phyloP scores from a whole-genome alignment of 2,888 invertebrate genomes.

The Nomada ruficornis region DNA sequence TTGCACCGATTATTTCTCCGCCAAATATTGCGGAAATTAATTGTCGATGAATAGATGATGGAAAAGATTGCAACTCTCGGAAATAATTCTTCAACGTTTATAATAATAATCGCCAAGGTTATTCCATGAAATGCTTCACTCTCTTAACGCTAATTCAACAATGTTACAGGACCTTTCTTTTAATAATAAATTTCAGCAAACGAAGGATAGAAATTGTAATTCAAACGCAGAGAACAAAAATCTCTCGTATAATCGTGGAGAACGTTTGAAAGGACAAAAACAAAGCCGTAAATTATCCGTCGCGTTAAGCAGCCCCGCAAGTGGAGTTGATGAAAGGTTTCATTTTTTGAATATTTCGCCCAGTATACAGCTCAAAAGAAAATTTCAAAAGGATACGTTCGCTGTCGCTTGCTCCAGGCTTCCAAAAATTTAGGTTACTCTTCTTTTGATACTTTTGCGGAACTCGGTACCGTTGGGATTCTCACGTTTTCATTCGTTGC shows the following conservation, averaged over 20 bases:
- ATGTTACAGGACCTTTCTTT: neutral
- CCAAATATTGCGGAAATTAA: no score
- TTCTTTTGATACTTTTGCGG: constrained; percentile 18
- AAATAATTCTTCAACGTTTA: no score
- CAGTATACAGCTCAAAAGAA: constrained; percentile 4
- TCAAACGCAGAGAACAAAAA: neutral
- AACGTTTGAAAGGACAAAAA: neutral
- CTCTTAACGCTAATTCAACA: neutral
- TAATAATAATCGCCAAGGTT: no score
- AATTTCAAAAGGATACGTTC: constrained; percentile 16
- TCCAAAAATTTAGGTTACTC: constrained; percentile 33
- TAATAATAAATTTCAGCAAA: neutral
- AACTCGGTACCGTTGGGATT: constrained; percentile 8
- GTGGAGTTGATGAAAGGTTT: neutral
- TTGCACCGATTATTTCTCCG: no score
- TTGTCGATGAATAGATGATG: no score
- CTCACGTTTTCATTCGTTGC: constrained; percentile 37
- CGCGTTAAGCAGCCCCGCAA: neutral
- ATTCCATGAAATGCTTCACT: no score
- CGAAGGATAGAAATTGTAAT: neutral
- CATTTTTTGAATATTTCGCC: constrained; percentile 31
- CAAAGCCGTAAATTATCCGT: neutral
- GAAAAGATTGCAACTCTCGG: no score
- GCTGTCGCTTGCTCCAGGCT: neutral
- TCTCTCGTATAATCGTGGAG: neutral